Percentiles rank a stretch among this genome's conserved stretches.
Conservation (phyloP, 2,888 invertebrate species). For the Aphodius sticticus region DNA sequence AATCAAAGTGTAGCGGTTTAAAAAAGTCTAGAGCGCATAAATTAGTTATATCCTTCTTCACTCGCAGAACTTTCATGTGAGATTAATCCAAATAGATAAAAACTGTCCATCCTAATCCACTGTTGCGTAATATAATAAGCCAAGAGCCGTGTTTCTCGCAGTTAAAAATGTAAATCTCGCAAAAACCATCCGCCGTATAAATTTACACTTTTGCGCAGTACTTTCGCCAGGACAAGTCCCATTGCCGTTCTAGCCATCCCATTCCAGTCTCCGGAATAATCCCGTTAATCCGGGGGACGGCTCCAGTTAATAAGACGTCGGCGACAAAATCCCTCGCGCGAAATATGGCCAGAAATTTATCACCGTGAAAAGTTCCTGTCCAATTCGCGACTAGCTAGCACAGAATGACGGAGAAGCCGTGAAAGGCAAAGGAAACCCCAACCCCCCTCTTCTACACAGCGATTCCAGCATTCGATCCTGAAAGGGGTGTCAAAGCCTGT, state of each 20-base stretch:
- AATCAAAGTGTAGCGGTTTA: too few relatives aligned
- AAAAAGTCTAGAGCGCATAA: too few relatives aligned
- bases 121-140: background rate
- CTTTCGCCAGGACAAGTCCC: background rate
- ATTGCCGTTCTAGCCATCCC: background rate
- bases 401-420: background rate
- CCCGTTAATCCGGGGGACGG: constrained; percentile 17
- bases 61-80: too few relatives aligned
- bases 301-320: constrained; percentile 23
- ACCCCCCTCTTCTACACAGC: background rate
- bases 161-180: background rate
- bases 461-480: background rate
- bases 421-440: background rate
- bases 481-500: background rate
- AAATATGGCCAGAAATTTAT: constrained; percentile 24
- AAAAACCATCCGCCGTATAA: background rate
- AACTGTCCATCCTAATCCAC: background rate
- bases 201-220: constrained; percentile 21
- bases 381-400: background rate
- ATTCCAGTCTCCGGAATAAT: constrained; percentile 23
- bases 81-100: background rate
- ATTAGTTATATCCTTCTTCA: too few relatives aligned
- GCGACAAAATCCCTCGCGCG: constrained; percentile 23
- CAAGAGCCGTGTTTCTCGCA: background rate
- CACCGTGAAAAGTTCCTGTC: constrained; percentile 24